Evolutionary conservation across 64 coral and sea anemone genomes (phyloP).

Genomic region (Acropora tenuis): DNA sequence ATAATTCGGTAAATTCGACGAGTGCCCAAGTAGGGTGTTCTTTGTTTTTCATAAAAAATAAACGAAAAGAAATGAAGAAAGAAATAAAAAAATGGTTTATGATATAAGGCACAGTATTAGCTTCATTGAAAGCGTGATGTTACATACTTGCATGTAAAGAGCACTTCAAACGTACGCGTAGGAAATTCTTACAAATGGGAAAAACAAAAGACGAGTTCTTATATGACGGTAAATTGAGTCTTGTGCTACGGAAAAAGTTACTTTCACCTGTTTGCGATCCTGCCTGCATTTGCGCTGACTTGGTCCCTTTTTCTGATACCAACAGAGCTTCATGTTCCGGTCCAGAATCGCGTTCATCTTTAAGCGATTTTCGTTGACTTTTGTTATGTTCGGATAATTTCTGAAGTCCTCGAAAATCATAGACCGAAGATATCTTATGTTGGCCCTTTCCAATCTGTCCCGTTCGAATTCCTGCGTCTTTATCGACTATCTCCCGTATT

Average conservation of each 20-base stretch:
- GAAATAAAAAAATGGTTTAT: not conserved
- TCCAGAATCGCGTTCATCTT: slow-evolving; percentile 44
- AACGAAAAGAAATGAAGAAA: not conserved
- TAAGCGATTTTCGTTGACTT: slow-evolving; percentile 49
- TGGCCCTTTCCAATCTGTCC: not conserved
- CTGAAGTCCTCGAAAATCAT: slow-evolving; percentile 32
- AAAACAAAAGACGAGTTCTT: too few relatives aligned
- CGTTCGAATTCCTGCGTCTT: not conserved
- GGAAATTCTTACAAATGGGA: not conserved
- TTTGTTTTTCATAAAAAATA: not conserved
- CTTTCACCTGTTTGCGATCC: slow-evolving; percentile 33
- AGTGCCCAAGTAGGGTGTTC: not conserved
- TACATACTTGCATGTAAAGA: too few relatives aligned
- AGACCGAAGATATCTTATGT: not conserved
- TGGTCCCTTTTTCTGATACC: not conserved
- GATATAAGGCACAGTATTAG: too few relatives aligned
- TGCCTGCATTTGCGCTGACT: not conserved
- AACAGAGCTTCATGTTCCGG: slow-evolving; percentile 36
- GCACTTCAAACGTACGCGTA: too few relatives aligned
- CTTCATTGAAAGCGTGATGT: too few relatives aligned
- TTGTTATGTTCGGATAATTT: slow-evolving; percentile 21
- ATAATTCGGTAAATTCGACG: not conserved
- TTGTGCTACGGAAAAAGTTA: not conserved
- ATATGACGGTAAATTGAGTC: too few relatives aligned
- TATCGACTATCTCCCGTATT: slow-evolving; percentile 39